phyloP scores from a whole-genome alignment of 2,888 invertebrate genomes.

The Aphidoletes aphidimyza region DNA sequence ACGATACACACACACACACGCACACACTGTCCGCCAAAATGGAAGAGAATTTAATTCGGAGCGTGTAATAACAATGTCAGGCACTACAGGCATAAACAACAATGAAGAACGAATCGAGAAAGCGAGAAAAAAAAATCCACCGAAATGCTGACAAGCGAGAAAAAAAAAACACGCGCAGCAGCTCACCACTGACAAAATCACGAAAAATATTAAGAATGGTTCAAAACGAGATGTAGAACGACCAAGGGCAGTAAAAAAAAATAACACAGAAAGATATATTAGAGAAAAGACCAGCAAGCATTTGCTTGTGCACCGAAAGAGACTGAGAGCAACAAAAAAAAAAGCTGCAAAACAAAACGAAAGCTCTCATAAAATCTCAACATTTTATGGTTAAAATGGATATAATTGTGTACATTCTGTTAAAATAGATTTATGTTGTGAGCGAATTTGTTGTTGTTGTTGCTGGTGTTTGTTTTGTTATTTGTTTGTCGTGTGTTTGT shows the following conservation, averaged over 20 bases:
- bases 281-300: too few relatives aligned
- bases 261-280: too few relatives aligned
- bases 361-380: conserved; percentile 40
- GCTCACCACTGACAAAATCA: too few relatives aligned
- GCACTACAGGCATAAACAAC: not conserved
- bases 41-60: not conserved
- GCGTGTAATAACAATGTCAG: not conserved
- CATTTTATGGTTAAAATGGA: conserved; percentile 26
- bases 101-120: not conserved
- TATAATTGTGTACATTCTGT: conserved; percentile 34
- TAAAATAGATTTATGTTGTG: conserved; percentile 34
- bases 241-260: too few relatives aligned
- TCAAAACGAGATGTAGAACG: not conserved
- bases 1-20: too few relatives aligned
- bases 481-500: not conserved
- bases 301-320: too few relatives aligned
- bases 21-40: too few relatives aligned
- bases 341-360: conserved; percentile 36
- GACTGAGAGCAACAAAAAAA: too few relatives aligned
- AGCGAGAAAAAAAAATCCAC: not conserved
- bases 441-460: not conserved
- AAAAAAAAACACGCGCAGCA: too few relatives aligned
- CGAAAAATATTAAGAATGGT: too few relatives aligned
- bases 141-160: not conserved
- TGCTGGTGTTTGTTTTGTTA: not conserved